Percentiles rank a stretch among this genome's conserved stretches.
Conservation (phyloP, 1,140 invertebrate species). For the Magallana angulata region DNA sequence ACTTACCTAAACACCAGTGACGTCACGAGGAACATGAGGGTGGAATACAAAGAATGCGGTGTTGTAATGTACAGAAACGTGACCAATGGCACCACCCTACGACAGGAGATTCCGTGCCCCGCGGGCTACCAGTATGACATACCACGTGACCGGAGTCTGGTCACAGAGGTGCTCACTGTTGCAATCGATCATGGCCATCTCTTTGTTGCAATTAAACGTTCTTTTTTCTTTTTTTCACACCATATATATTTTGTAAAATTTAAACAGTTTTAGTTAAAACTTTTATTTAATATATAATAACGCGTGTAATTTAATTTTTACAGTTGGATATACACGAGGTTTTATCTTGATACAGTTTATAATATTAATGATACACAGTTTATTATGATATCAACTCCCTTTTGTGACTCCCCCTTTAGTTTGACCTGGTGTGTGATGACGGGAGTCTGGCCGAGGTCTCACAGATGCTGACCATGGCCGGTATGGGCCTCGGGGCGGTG, state of each 20-base stretch:
- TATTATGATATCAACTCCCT: too few species aligned
- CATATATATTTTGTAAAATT: too few species aligned
- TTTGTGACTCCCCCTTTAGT: conserved; percentile 51
- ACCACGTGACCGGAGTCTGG: not conserved
- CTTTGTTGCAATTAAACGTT: too few species aligned
- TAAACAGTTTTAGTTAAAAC: too few species aligned
- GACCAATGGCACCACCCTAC: not conserved
- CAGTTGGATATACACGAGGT: too few species aligned
- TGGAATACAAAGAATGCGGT: not conserved
- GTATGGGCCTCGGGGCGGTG: conserved; percentile 62
- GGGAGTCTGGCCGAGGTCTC: conserved; percentile 61
- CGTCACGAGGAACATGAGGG: not conserved
- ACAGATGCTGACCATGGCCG: conserved; percentile 63
- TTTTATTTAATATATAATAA: too few species aligned
- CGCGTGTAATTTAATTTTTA: too few species aligned
- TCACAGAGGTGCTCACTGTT: not conserved
- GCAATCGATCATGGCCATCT: too few species aligned
- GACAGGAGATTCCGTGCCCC: not conserved
- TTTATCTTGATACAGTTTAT: too few species aligned
- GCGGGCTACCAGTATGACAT: not conserved
- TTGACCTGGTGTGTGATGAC: conserved; percentile 69
- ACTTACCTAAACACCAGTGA: not conserved
- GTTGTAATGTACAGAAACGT: not conserved
- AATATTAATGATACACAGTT: too few species aligned
- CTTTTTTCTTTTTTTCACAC: too few species aligned